Conservation (phyloP, 2,888 invertebrate genomes). For the Microplitis deprimator region DNA sequence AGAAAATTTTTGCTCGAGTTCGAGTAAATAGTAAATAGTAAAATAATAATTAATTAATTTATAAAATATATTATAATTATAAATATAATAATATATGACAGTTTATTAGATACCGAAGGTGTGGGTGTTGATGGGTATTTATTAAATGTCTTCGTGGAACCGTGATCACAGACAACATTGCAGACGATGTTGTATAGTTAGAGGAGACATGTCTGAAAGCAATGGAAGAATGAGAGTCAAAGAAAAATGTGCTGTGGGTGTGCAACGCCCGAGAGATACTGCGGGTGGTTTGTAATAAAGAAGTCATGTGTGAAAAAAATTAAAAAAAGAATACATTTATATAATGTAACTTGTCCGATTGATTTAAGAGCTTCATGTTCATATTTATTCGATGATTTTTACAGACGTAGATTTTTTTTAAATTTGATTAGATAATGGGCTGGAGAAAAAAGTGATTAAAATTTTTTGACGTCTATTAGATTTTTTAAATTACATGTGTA, state of each 20-base stretch:
- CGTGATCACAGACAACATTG: constrained; percentile 12
- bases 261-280: neutral
- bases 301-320: neutral
- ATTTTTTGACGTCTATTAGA: no score
- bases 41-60: no score
- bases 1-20: neutral
- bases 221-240: neutral
- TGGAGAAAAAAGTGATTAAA: no score
- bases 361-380: neutral
- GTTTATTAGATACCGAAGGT: neutral
- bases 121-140: constrained; percentile 45
- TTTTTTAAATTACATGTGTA: no score
- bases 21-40: neutral
- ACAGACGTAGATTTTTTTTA: neutral
- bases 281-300: neutral
- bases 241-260: neutral
- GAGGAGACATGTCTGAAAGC: constrained; percentile 16
- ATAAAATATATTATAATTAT: neutral
- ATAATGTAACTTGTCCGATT: neutral
- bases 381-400: neutral
- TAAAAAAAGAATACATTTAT: neutral
- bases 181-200: constrained; percentile 45
- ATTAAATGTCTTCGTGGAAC: constrained; percentile 46
- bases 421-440: neutral
- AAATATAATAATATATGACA: neutral